Percentiles rank a stretch among this genome's conserved stretches.
Conservation (phyloP, 2,797 vertebrate species). For the Xyrichtys novacula region DNA sequence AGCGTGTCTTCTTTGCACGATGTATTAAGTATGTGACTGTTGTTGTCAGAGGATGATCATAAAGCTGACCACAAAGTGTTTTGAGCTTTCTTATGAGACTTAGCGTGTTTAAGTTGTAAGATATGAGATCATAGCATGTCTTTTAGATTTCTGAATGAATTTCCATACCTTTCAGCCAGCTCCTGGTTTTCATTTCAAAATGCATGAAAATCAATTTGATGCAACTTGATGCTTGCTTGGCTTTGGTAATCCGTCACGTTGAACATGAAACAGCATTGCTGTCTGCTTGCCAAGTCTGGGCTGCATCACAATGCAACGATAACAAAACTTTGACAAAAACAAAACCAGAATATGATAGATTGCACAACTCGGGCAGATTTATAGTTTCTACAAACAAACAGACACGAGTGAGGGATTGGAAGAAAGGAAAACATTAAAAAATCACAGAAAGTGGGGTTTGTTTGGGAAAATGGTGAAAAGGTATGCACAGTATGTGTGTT, state of each 20-base stretch:
- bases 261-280: slow-evolving; percentile 1
- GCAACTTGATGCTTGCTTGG: slow-evolving; percentile 1
- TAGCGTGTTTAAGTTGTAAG: background rate
- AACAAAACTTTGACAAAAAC: slow-evolving; percentile 31
- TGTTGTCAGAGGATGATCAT: background rate
- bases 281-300: slow-evolving; percentile 13
- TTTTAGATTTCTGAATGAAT: slow-evolving; percentile 9
- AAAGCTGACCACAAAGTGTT: background rate
- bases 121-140: slow-evolving; percentile 3
- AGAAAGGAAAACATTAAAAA: slow-evolving; percentile 5
- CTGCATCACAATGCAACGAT: slow-evolving; percentile 20
- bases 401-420: slow-evolving; percentile 25
- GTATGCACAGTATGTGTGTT: background rate
- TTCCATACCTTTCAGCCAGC: slow-evolving; percentile 6
- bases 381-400: slow-evolving; percentile 29
- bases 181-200: slow-evolving; percentile 1
- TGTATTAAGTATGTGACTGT: too few species aligned
- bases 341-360: slow-evolving; percentile 53
- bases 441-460: background rate
- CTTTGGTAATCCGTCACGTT: slow-evolving; percentile 30
- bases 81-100: background rate
- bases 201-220: slow-evolving; percentile 30
- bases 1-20: too few species aligned
- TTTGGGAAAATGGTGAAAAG: slow-evolving; percentile 6
- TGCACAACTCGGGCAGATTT: slow-evolving; percentile 23